Evolutionary conservation across 2,797 vertebrate genomes (phyloP).

Genomic region (Etheostoma nigrum): DNA sequence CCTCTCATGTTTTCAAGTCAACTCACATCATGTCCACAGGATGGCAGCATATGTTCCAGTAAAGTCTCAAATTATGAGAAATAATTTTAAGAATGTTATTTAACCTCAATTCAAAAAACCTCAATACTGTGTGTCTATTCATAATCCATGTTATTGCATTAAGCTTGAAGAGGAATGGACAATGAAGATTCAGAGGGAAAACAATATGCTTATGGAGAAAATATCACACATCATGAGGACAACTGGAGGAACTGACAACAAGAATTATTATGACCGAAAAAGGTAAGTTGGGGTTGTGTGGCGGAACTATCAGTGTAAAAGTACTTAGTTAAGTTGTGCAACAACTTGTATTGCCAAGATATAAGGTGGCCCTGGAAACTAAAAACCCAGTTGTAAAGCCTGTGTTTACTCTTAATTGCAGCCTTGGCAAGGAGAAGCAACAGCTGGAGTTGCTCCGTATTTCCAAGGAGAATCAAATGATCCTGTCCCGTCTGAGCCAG

Average conservation of each 20-base stretch:
- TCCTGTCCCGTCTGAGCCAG: constrained; percentile 76
- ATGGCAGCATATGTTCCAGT: constrained; percentile 28
- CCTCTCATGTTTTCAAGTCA: not conserved
- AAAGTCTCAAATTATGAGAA: not conserved
- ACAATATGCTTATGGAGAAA: constrained; percentile 83
- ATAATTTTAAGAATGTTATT: not conserved
- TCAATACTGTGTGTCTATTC: not conserved
- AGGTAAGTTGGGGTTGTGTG: constrained; percentile 71
- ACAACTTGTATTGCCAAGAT: constrained; percentile 11
- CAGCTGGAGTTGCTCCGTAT: constrained; percentile 77
- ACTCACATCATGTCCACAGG: constrained; percentile 15
- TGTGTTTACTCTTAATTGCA: constrained; percentile 51
- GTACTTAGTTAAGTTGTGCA: not conserved
- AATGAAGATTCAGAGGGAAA: constrained; percentile 81
- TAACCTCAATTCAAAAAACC: not conserved
- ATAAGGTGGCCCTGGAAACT: constrained; percentile 10
- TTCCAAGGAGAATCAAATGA: constrained; percentile 78
- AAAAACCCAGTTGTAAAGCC: not conserved
- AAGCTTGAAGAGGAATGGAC: constrained; percentile 82
- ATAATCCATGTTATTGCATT: constrained; percentile 1
- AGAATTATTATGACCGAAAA: constrained; percentile 77
- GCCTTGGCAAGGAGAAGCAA: constrained; percentile 76
- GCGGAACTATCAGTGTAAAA: not conserved
- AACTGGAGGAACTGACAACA: constrained; percentile 72
- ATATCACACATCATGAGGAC: constrained; percentile 83